Base-by-base conservation (phyloP, 2,888 invertebrate genomes). In the Leucophora obtusa region DNA sequence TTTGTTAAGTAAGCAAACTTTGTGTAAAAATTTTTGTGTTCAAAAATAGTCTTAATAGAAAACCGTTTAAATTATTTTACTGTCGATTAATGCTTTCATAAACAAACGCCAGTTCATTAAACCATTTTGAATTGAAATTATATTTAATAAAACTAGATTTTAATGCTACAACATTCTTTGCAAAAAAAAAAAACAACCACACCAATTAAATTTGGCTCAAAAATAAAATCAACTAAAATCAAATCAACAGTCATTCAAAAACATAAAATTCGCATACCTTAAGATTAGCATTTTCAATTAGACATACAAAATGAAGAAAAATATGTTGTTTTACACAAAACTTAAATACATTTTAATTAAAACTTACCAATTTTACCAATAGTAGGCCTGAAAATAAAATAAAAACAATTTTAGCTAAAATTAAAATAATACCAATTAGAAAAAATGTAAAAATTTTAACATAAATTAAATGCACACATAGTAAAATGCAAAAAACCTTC, bases 221-320 rank as follows among this genome's bases (percentile, higher is more conserved):
- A n/a, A 47, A 50, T 69, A 9, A 56, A 75, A 75, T 54, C 50
- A 54, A 28, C 28, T 28, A 7, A 28, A 28, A 28, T 28, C 28
- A 28, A 28, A 28, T 47, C 14, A 47, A 62, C 58, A 43, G 53
- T 28, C 8, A 35, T 17, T 33, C 17, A 56, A 63, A 74, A 60
- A 68, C 74, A 68, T 59, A 68, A 60, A 68, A 58, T 11, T 47
- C 53, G 18, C 68, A 68, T 60, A 62, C 60, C 54, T 28, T 47
- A 65, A 62, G 62, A 75, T 75, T 75, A 75, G 50, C 75, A 69
- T 63, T 75, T 75, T 54, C 56, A 75, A 62, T 69, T 56, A 58
- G 62, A 58, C 35, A 65, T 59, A 66, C 50, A 51, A 59, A 35
- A 53, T 18, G 0, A n/a, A 58, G 11, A 38, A n/a, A 33, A 18